These are phyloP conservation scores for Pristionchus mayeri DNA, from an alignment of 2,888 invertebrate species.

Conservation along the genomic window DNA sequence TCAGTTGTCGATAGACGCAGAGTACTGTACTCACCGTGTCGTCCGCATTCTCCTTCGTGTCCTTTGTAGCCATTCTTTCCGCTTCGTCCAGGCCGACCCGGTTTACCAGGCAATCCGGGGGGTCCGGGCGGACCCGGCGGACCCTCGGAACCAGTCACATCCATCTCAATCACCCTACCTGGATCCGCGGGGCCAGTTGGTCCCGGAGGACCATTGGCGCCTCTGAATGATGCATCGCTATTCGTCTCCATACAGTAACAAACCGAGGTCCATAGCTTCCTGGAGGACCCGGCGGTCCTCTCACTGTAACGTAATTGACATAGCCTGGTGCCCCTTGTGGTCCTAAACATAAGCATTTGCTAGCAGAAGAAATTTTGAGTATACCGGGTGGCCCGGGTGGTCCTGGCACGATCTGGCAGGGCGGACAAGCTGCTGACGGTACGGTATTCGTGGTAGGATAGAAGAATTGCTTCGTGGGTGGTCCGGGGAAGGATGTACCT, in stretches of 20 bases:
- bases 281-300: neutral
- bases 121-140: neutral
- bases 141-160: slow-evolving; percentile 6
- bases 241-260: neutral
- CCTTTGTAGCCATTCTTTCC: slow-evolving; percentile 25
- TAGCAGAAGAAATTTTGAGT: neutral
- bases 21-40: neutral
- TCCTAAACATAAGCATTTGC: neutral
- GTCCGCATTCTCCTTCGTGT: neutral
- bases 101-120: neutral
- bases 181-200: neutral
- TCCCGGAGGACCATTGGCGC: neutral
- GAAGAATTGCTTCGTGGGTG: neutral
- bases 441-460: neutral
- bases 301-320: neutral
- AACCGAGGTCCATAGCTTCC: neutral
- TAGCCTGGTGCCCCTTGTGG: neutral
- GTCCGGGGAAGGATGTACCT: neutral
- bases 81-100: neutral
- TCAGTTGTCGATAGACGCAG: neutral
- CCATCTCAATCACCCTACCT: slow-evolving; percentile 17
- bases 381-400: slow-evolving; percentile 37
- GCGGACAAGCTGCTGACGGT: neutral
- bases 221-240: neutral
- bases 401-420: neutral